These are phyloP conservation scores for Cyphomyrus plagiostoma DNA, from an alignment of 2,113 vertebrate genomes.

Conservation along the genomic window DNA sequence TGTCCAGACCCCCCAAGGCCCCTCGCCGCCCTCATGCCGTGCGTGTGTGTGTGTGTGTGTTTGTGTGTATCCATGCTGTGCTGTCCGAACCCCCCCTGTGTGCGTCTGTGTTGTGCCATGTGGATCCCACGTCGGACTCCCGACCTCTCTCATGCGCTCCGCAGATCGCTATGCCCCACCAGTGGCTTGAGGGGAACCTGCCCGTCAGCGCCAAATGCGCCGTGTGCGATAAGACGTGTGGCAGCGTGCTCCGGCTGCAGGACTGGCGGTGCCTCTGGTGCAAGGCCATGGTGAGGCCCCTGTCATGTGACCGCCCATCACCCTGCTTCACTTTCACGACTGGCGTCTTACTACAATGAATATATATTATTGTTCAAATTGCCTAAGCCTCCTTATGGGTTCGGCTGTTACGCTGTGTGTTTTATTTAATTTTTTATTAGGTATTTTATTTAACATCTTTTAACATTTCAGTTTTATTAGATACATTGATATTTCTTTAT, in stretches of 20 bases:
- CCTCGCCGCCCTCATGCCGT: neutral
- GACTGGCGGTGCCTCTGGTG: conserved; percentile 99
- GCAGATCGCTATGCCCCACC: conserved; percentile 95
- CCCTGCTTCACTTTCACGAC: neutral
- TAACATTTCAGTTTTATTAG: neutral
- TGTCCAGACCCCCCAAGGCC: neutral
- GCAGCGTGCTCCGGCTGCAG: conserved; percentile 89
- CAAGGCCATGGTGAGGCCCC: conserved; percentile 84
- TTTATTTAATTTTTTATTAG: neutral
- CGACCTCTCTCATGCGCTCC: conserved; percentile 11
- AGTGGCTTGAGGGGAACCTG: conserved; percentile 95
- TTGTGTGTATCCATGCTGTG: conserved; percentile 10
- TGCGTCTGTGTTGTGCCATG: neutral
- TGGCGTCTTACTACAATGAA: neutral
- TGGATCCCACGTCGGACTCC: no score
- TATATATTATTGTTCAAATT: neutral
- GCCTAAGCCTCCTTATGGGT: neutral
- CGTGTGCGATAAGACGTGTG: conserved; percentile 95
- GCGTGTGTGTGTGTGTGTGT: conserved; percentile 19
- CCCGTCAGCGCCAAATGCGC: conserved; percentile 95
- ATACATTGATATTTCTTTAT: neutral
- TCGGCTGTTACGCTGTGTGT: neutral
- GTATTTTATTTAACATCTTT: neutral
- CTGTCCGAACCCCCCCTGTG: neutral
- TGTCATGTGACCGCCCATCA: neutral